Evolutionary conservation across 2,797 vertebrate genomes (phyloP).

Genomic region (Enteromius thamalakanensis): DNA sequence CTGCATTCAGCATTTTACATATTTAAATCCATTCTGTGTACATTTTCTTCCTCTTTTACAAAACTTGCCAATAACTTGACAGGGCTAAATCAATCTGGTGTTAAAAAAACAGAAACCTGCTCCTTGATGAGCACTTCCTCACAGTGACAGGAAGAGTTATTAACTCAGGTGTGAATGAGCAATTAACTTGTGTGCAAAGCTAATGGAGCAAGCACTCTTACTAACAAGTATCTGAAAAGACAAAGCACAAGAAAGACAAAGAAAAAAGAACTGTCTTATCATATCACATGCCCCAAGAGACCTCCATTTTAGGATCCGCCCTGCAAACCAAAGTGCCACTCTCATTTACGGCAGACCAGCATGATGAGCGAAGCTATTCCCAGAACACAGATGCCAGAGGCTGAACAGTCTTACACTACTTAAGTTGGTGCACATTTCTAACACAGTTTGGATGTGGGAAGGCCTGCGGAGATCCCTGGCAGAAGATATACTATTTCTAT

Average conservation of each 20-base stretch:
- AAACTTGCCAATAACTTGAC: not conserved
- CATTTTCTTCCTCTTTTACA: not conserved
- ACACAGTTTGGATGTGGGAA: conserved; percentile 20
- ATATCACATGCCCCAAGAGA: conserved; percentile 32
- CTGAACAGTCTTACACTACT: conserved; percentile 32
- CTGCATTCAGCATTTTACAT: not conserved
- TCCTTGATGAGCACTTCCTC: not conserved
- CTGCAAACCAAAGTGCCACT: conserved; percentile 31
- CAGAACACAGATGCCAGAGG: conserved; percentile 49
- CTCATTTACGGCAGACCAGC: conserved; percentile 30
- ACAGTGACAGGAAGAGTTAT: conserved; percentile 12
- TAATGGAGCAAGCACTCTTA: not conserved
- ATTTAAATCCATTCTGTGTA: not conserved
- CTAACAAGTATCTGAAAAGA: not conserved
- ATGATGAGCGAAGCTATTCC: conserved; percentile 31
- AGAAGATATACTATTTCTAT: conserved; percentile 35
- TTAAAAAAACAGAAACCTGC: not conserved
- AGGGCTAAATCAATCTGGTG: conserved; percentile 5
- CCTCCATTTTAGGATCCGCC: conserved; percentile 25
- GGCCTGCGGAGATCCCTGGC: conserved; percentile 32
- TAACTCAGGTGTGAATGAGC: conserved; percentile 14
- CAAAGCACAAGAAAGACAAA: conserved; percentile 16
- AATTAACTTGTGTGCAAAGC: not conserved
- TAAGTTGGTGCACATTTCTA: conserved; percentile 28
- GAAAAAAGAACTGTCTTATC: conserved; percentile 17